Conservation (phyloP, 1,140 invertebrate species). For the Drosophila subobscura region DNA sequence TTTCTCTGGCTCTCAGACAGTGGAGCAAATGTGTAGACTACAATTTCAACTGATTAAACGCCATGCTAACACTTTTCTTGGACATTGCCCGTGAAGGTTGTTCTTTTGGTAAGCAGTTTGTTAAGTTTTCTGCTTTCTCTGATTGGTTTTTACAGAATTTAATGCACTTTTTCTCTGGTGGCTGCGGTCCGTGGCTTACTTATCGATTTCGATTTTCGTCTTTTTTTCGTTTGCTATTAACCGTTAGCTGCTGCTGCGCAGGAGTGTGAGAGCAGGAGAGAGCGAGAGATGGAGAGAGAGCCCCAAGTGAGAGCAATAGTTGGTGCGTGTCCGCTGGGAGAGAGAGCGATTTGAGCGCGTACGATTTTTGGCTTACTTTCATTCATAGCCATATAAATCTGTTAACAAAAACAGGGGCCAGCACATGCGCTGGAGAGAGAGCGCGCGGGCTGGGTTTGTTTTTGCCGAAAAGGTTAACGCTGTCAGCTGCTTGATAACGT, state of each 20-base stretch:
- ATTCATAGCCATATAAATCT: conserved; percentile 54
- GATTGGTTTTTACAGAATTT: conserved; percentile 30
- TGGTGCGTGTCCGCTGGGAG: background rate
- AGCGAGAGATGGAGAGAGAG: conserved; percentile 21
- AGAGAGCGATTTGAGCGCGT: conserved; percentile 10
- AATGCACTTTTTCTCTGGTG: conserved; percentile 28
- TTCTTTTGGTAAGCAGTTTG: conserved; percentile 31
- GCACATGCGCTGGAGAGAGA: conserved; percentile 48
- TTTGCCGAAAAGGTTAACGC: conserved; percentile 12
- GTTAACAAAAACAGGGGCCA: conserved; percentile 17
- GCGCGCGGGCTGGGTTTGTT: conserved; percentile 25
- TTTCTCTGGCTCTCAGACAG: conserved; percentile 38
- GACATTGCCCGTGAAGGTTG: conserved; percentile 51
- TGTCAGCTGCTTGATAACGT: conserved; percentile 47
- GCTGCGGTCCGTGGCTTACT: conserved; percentile 58
- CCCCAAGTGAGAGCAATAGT: conserved; percentile 18
- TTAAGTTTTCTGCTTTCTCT: conserved; percentile 22
- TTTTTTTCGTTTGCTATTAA: conserved; percentile 48
- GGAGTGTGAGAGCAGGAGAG: conserved; percentile 31
- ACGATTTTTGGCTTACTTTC: conserved; percentile 32
- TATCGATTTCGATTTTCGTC: conserved; percentile 81
- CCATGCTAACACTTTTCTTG: conserved; percentile 78
- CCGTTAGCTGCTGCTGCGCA: conserved; percentile 55
- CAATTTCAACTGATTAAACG: conserved; percentile 18
- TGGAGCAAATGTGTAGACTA: conserved; percentile 29